Percentiles rank a stretch among this genome's conserved stretches.
These are phyloP conservation scores for Emmelina monodactyla DNA, from an alignment of 2,888 invertebrate species.

Conservation along the genomic window DNA sequence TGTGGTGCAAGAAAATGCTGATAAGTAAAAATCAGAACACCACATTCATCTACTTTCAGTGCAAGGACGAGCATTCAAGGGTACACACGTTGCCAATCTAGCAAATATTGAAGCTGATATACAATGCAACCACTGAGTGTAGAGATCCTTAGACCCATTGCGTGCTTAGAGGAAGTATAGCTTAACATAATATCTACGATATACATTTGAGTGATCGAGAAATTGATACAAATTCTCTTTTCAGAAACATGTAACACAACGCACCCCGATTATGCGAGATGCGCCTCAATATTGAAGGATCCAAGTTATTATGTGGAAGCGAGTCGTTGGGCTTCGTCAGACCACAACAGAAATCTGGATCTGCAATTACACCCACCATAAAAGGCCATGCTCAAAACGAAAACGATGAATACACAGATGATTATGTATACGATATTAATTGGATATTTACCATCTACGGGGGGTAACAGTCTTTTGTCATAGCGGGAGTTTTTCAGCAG, in stretches of 20 bases:
- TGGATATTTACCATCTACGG: conserved; percentile 77
- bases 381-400: neutral
- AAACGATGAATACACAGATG: conserved; percentile 6
- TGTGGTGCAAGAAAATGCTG: no score
- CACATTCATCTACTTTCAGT: no score
- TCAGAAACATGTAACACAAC: conserved; percentile 64
- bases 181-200: no score
- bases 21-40: no score
- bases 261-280: conserved; percentile 70
- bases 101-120: no score
- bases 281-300: conserved; percentile 57
- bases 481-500: conserved; percentile 86
- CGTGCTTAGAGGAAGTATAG: no score
- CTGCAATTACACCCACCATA: conserved; percentile 68
- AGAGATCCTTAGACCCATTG: no score
- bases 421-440: conserved; percentile 5
- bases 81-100: no score
- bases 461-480: conserved; percentile 91
- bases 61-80: no score
- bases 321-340: conserved; percentile 81
- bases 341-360: conserved; percentile 90
- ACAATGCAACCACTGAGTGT: no score
- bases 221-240: conserved; percentile 43
- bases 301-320: conserved; percentile 69
- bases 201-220: no score